Conservation (phyloP, 2,888 invertebrate genomes). For the Agriopis marginaria region DNA sequence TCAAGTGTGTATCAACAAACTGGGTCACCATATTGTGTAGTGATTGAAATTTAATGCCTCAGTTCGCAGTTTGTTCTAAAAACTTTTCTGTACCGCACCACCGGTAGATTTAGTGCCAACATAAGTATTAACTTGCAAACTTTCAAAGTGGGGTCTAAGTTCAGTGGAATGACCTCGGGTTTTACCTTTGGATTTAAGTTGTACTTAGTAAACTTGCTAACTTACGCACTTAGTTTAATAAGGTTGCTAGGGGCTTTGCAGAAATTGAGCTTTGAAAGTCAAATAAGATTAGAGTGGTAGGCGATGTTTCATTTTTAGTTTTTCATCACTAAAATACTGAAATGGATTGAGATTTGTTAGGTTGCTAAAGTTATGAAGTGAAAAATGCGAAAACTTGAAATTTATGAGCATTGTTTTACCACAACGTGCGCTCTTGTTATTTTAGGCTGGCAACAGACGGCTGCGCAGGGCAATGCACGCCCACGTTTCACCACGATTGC, state of each 20-base stretch:
- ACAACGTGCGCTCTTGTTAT: too few relatives aligned
- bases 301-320: constrained; percentile 15
- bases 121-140: constrained; percentile 44
- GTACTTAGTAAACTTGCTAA: constrained; percentile 34
- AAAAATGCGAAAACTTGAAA: not conserved
- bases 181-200: constrained; percentile 44
- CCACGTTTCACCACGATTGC: too few relatives aligned
- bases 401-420: too few relatives aligned
- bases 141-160: constrained; percentile 44
- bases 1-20: constrained; percentile 53
- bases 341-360: not conserved
- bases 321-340: not conserved
- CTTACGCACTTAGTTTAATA: constrained; percentile 39
- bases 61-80: constrained; percentile 61
- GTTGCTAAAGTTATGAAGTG: not conserved
- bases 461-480: too few relatives aligned
- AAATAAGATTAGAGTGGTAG: constrained; percentile 22
- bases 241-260: constrained; percentile 30
- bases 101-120: constrained; percentile 39
- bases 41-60: constrained; percentile 71
- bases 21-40: constrained; percentile 64
- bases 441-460: too few relatives aligned
- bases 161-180: constrained; percentile 45
- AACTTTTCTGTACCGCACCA: constrained; percentile 51
- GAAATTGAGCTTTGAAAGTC: constrained; percentile 34